Conservation (phyloP, 2,797 vertebrate species). For the Rhinatrema bivittatum region DNA sequence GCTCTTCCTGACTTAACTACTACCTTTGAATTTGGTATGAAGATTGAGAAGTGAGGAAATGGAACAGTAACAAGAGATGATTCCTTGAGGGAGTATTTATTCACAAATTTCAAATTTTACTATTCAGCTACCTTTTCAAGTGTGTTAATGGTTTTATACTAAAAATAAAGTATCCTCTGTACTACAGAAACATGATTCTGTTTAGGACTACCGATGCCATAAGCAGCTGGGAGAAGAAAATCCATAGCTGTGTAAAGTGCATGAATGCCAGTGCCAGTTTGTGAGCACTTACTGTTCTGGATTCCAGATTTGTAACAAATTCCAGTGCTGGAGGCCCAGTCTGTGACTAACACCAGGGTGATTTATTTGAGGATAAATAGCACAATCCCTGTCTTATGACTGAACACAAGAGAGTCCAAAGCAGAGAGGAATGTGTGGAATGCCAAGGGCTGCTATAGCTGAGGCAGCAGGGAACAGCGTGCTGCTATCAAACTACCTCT, state of each 20-base stretch:
- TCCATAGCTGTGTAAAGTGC: slow-evolving; percentile 5
- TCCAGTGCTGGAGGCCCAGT: slow-evolving; percentile 52
- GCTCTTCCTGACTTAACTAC: no score
- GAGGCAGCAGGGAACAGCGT: slow-evolving; percentile 44
- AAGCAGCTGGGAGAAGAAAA: slow-evolving; percentile 5
- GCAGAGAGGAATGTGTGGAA: slow-evolving; percentile 58
- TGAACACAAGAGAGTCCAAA: slow-evolving; percentile 43
- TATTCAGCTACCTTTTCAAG: no score
- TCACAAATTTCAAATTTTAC: no score
- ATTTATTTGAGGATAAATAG: slow-evolving; percentile 72
- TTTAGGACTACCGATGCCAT: no score
- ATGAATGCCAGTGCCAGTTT: slow-evolving; percentile 6
- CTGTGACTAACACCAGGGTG: slow-evolving; percentile 60
- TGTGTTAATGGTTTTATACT: no score
- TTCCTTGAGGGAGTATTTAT: no score
- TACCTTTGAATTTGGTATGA: no score
- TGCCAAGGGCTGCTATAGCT: slow-evolving; percentile 39
- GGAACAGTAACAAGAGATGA: no score
- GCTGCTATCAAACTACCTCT: slow-evolving; percentile 34
- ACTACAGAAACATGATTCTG: no score
- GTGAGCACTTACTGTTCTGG: slow-evolving; percentile 42
- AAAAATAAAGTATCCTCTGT: no score
- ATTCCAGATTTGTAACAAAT: slow-evolving; percentile 58
- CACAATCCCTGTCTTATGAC: slow-evolving; percentile 68
- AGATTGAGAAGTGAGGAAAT: no score